phyloP scores from a whole-genome alignment of 2,888 invertebrate species.

The Morpho deidamia region DNA sequence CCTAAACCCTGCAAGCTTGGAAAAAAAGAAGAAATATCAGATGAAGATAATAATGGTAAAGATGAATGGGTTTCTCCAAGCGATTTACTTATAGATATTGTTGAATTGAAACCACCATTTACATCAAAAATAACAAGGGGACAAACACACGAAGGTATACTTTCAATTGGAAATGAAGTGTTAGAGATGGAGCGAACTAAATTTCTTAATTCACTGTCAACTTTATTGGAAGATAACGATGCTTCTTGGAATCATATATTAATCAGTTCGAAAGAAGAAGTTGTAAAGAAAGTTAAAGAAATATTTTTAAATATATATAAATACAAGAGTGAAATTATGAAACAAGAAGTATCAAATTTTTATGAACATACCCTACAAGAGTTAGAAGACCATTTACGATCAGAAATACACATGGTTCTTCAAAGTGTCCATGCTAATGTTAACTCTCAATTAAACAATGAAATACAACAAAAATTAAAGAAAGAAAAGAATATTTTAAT shows the following conservation, averaged over 20 bases:
- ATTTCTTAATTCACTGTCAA: constrained; percentile 38
- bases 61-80: constrained; percentile 63
- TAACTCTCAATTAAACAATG: constrained; percentile 45
- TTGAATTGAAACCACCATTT: constrained; percentile 59
- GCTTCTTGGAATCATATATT: constrained; percentile 53
- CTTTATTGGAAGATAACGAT: constrained; percentile 50
- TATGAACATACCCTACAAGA: constrained; percentile 56
- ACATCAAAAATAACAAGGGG: constrained; percentile 67
- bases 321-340: constrained; percentile 50
- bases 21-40: constrained; percentile 8
- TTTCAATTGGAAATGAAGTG: constrained; percentile 52
- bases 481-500: constrained; percentile 44
- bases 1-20: constrained; percentile 12
- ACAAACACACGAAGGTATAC: constrained; percentile 60
- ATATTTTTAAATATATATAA: constrained; percentile 46
- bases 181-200: constrained; percentile 41
- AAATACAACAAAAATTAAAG: constrained; percentile 48
- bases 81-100: constrained; percentile 53
- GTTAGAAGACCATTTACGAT: constrained; percentile 48
- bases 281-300: constrained; percentile 42
- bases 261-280: constrained; percentile 41
- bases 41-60: constrained; percentile 8
- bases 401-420: constrained; percentile 44
- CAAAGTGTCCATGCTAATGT: constrained; percentile 43
- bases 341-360: constrained; percentile 48